Conservation (phyloP, 2,797 vertebrate species). For the Sternotherus odoratus region DNA sequence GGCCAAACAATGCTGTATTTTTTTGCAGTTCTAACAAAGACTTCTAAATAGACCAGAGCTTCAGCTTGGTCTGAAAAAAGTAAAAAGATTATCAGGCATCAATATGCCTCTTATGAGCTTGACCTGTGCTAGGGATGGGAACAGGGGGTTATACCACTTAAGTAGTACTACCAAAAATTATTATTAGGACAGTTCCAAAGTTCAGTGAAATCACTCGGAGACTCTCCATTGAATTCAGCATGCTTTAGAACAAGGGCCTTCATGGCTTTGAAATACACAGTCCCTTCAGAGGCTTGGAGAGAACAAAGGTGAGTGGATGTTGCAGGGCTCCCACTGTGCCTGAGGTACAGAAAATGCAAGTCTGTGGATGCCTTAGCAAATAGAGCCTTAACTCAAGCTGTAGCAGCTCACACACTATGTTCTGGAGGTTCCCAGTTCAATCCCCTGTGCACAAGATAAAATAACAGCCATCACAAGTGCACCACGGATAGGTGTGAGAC, state of each 20-base stretch:
- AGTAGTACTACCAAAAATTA: background rate
- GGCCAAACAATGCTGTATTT: background rate
- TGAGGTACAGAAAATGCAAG: background rate
- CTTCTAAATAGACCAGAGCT: background rate
- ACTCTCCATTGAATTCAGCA: background rate
- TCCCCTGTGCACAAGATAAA: accelerated
- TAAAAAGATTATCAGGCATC: background rate
- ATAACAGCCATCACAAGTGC: background rate
- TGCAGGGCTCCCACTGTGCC: background rate
- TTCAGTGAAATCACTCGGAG: background rate
- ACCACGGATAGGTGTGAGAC: background rate
- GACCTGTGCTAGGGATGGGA: background rate
- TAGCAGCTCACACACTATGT: background rate
- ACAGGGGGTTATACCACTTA: background rate
- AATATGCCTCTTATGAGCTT: background rate
- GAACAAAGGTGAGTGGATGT: background rate
- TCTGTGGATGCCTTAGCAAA: background rate
- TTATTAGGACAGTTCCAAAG: background rate
- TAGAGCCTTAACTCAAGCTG: background rate
- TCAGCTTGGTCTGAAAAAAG: background rate
- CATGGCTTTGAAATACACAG: background rate
- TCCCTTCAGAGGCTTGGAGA: background rate
- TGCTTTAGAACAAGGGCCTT: background rate
- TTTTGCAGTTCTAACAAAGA: background rate
- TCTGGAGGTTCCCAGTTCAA: background rate